A percentile compares a stretch with the other conserved stretches of the same genome.
Conservation (phyloP, 92 coral and sea anemone genomes). For the Heteractis magnifica region DNA sequence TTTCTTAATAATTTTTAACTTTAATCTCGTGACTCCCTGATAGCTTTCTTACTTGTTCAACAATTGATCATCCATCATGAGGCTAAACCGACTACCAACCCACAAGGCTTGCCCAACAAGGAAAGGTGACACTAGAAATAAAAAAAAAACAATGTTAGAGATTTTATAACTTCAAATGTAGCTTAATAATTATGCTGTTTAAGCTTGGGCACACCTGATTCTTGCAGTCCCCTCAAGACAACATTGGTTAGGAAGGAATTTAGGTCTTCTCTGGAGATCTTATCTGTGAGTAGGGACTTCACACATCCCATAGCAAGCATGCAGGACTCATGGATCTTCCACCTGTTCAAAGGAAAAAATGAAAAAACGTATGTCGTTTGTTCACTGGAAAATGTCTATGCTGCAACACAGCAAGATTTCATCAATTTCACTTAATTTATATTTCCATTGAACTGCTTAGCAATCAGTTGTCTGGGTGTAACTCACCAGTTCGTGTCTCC, state of each 20-base stretch:
- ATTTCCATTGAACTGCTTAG: neutral
- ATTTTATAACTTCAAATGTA: too few species aligned
- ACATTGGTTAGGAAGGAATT: slow-evolving; percentile 84
- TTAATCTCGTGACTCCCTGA: neutral
- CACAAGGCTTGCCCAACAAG: slow-evolving; percentile 96
- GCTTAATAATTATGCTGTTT: neutral
- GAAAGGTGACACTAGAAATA: slow-evolving; percentile 80
- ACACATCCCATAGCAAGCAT: slow-evolving; percentile 98
- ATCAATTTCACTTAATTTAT: too few species aligned
- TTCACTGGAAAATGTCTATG: neutral
- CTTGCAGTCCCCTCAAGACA: slow-evolving; percentile 78
- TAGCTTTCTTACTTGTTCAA: slow-evolving; percentile 64
- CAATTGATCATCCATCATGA: slow-evolving; percentile 76
- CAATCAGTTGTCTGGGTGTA: neutral
- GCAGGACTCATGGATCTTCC: slow-evolving; percentile 96
- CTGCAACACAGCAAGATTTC: too few species aligned
- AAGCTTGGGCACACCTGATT: slow-evolving; percentile 60
- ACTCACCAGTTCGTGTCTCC: slow-evolving; percentile 82
- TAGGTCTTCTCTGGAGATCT: slow-evolving; percentile 81
- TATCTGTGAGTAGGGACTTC: slow-evolving; percentile 83
- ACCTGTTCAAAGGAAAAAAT: slow-evolving; percentile 47
- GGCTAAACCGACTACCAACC: slow-evolving; percentile 93
- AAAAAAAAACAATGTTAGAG: neutral
- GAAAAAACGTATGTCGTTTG: neutral
- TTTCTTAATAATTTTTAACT: neutral